Evolutionary conservation across 1,140 invertebrate species (phyloP), one percentile per base, ranked within the genome.

Genomic region (Plutomurus gul): DNA sequence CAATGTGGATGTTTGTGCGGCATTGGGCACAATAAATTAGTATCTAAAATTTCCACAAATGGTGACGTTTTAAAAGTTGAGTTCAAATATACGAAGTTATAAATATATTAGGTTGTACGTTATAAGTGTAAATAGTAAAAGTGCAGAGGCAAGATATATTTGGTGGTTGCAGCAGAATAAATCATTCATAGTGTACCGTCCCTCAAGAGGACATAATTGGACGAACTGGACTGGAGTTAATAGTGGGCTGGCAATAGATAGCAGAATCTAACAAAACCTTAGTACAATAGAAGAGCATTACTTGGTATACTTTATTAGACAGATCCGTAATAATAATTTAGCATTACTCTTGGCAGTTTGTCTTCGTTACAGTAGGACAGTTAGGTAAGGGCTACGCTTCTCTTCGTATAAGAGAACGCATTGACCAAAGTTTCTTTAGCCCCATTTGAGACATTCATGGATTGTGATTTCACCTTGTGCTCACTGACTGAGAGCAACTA

Each of bases 361-460:
- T 65, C 56, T 65, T 65, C 56, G 56, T 65, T 65, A 65, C 56
- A 30, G 25, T n/a, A 36, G 56, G n/a, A 8, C 2, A 43, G 39
- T 30, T 30, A n/a, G n/a, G n/a, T n/a, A n/a, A n/a, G n/a, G n/a
- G n/a, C n/a, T n/a, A n/a, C n/a, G n/a, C n/a, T n/a, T n/a, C n/a
- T n/a, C n/a, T n/a, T n/a, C n/a, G n/a, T n/a, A 18, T 65, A 65
- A 65, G 25, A 18, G 56, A 33, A 65, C 56, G 27, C 30, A 65
- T 27, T 65, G 56, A 30, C 56, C 56, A 65, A 65, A 65, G 56
- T 65, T 65, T 56, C 51, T 56, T 65, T 65, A 65, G 18, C 13
- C 27, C 11, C 30, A 60, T 10, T 5, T 60, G 51, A 60, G 27
- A 25, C 30, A 65, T 65, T 65, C 56, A 65, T 65, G 27, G 27